Conservation (phyloP, 2,888 invertebrate genomes). For the Seira musarum region DNA sequence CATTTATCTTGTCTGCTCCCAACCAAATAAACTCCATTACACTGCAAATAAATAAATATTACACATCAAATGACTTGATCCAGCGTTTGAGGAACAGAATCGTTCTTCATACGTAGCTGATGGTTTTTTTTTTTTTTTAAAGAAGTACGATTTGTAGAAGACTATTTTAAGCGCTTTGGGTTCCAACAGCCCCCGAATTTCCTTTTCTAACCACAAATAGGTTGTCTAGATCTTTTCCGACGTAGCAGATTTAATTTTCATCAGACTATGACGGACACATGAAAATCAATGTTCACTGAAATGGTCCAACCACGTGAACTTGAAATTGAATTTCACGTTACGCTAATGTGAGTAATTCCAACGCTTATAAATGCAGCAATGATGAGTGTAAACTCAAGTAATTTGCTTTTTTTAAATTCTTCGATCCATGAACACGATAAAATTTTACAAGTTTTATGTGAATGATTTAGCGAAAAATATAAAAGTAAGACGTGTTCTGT, state of each 20-base stretch:
- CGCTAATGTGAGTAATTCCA: neutral
- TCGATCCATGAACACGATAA: slow-evolving; percentile 4
- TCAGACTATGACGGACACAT: neutral
- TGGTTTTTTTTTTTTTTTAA: too few species aligned
- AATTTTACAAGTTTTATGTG: neutral
- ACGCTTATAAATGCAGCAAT: neutral
- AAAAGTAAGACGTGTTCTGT: neutral
- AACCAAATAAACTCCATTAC: slow-evolving; percentile 38
- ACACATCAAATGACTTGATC: too few species aligned
- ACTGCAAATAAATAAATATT: neutral
- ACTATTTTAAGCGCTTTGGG: neutral
- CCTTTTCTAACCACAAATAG: too few species aligned
- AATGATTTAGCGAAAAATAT: neutral
- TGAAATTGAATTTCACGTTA: neutral
- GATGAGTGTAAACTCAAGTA: neutral
- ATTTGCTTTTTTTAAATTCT: neutral
- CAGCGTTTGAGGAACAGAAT: too few species aligned
- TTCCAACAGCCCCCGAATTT: too few species aligned
- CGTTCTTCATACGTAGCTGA: too few species aligned
- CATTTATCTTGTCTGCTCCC: slow-evolving; percentile 53
- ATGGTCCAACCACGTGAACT: neutral
- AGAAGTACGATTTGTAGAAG: neutral
- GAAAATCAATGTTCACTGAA: neutral
- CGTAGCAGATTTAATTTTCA: too few species aligned
- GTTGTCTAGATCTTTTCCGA: too few species aligned